Evolutionary conservation across 2,797 vertebrate species (phyloP).

Genomic region (Enteromius treurensis): DNA sequence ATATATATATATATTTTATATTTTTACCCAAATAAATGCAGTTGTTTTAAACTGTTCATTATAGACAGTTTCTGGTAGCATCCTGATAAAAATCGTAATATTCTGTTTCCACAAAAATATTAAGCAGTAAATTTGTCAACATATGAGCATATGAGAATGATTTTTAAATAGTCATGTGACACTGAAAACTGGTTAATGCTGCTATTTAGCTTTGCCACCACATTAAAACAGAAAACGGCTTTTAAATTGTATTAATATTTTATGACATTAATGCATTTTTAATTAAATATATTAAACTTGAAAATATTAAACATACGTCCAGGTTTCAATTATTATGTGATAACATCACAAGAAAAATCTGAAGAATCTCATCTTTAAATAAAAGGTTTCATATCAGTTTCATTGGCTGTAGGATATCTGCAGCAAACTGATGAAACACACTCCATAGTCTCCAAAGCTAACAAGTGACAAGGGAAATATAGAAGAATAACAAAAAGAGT

Average conservation of each 20-base stretch:
- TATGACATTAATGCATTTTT: neutral
- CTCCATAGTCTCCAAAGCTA: neutral
- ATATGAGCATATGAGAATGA: neutral
- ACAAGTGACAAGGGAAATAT: conserved; percentile 51
- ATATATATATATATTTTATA: no score
- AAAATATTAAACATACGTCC: neutral
- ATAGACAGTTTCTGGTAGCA: neutral
- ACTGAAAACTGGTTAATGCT: neutral
- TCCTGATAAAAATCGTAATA: neutral
- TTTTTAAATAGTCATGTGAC: neutral
- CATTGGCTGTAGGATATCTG: neutral
- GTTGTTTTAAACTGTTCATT: neutral
- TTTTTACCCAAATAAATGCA: neutral
- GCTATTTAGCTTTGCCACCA: neutral
- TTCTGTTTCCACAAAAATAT: neutral
- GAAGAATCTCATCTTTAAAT: neutral
- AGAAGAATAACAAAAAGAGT: conserved; percentile 17
- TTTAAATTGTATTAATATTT: neutral
- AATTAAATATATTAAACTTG: neutral
- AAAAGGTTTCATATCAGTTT: neutral
- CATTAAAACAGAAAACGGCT: neutral
- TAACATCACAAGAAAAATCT: neutral
- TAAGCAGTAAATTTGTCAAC: neutral
- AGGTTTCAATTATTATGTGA: neutral
- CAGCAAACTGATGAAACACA: neutral